Percentiles rank a stretch among this genome's conserved stretches.
Conservation (phyloP, 1,140 invertebrate genomes). For the Riptortus pedestris region DNA sequence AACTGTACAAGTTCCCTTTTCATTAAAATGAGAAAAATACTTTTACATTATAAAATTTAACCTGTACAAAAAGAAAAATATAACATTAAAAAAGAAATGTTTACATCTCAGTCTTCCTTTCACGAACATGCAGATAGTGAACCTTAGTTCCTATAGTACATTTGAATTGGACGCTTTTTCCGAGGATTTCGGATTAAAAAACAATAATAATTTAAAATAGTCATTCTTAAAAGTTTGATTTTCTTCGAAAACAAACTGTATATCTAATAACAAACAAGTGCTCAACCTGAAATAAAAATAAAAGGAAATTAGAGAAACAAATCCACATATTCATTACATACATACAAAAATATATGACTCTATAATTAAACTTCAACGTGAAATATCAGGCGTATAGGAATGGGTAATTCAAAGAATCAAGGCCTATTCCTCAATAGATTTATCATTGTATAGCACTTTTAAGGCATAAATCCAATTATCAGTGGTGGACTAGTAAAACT, state of each 20-base stretch:
- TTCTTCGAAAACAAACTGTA: background rate
- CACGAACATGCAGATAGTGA: background rate
- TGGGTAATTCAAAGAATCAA: no score
- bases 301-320: background rate
- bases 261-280: background rate
- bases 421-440: no score
- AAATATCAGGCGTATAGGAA: no score
- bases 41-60: slow-evolving; percentile 11
- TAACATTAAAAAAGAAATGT: slow-evolving; percentile 10
- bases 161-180: background rate
- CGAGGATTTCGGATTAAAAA: background rate
- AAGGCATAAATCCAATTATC: no score
- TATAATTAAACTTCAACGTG: no score
- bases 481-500: no score
- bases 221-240: background rate
- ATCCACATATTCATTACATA: no score
- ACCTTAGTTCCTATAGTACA: no score
- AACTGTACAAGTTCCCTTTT: background rate
- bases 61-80: slow-evolving; percentile 7
- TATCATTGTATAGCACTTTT: no score
- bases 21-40: slow-evolving; percentile 3
- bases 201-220: background rate
- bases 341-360: no score
- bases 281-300: background rate
- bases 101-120: slow-evolving; percentile 14